These are phyloP conservation scores for Aplidium turbinatum DNA, from an alignment of 23 tunicate species.

Conservation along the genomic window DNA sequence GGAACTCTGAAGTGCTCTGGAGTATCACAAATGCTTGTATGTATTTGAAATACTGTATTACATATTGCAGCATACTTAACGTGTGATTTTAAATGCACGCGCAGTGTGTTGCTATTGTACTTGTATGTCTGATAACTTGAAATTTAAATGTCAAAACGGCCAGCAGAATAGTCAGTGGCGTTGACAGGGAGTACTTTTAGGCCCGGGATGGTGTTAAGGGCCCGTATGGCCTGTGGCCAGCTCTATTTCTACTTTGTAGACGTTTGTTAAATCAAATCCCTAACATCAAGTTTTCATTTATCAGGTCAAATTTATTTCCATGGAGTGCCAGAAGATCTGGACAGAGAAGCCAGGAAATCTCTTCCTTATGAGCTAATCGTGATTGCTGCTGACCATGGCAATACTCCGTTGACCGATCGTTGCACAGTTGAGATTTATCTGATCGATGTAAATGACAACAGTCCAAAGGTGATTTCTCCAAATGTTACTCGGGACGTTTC, in stretches of 20 bases:
- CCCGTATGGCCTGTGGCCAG: too few relatives aligned
- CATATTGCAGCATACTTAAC: too few relatives aligned
- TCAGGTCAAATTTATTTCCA: slow-evolving; percentile 70
- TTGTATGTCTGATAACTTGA: too few relatives aligned
- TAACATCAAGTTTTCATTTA: background rate
- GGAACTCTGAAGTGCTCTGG: too few relatives aligned
- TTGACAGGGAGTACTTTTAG: too few relatives aligned
- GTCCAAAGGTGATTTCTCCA: slow-evolving; percentile 54
- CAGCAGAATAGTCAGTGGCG: too few relatives aligned
- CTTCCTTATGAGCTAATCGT: slow-evolving; percentile 49
- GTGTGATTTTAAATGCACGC: too few relatives aligned
- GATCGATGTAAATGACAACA: slow-evolving; percentile 75
- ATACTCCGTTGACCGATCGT: slow-evolving; percentile 8
- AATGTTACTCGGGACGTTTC: slow-evolving; percentile 60
- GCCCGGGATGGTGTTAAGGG: too few relatives aligned
- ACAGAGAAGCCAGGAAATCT: slow-evolving; percentile 56
- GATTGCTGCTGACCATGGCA: slow-evolving; percentile 66
- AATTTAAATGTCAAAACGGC: too few relatives aligned
- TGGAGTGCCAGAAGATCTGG: slow-evolving; percentile 49
- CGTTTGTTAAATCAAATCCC: background rate
- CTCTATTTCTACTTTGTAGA: background rate
- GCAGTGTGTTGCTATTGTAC: too few relatives aligned
- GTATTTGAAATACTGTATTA: too few relatives aligned
- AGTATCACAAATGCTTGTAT: too few relatives aligned
- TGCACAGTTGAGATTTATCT: slow-evolving; percentile 66